Conservation (phyloP, 2,113 vertebrate species). For the Phainopepla nitens region DNA sequence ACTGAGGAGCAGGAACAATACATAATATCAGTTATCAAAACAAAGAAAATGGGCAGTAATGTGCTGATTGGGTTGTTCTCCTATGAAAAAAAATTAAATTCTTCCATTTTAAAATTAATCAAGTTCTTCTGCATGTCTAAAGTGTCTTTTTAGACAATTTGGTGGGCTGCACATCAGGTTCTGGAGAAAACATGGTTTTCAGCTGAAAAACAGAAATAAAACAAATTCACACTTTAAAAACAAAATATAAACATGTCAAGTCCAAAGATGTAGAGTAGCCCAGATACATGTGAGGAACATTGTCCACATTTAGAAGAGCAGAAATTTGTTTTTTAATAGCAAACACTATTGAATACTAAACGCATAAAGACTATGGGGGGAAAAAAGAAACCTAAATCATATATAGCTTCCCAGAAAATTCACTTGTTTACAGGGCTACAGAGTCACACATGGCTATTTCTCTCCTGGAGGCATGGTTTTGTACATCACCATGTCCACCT, state of each 20-base stretch:
- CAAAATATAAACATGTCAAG: neutral
- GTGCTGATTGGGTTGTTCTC: neutral
- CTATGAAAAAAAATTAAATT: neutral
- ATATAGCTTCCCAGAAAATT: neutral
- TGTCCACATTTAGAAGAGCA: neutral
- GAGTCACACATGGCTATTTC: neutral
- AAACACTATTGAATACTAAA: neutral
- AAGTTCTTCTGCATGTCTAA: neutral
- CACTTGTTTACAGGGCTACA: neutral
- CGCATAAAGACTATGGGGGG: rapidly evolving
- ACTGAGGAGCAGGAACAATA: neutral
- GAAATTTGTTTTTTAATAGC: neutral
- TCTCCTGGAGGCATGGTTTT: neutral
- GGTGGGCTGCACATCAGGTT: neutral
- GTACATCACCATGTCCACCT: neutral
- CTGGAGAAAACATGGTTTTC: neutral
- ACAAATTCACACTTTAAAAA: neutral
- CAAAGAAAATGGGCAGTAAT: neutral
- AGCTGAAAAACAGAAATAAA: neutral
- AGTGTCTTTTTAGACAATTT: neutral
- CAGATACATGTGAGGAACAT: neutral
- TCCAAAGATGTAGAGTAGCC: rapidly evolving
- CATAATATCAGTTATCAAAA: neutral
- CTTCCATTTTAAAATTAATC: neutral
- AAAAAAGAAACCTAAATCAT: neutral